Evolutionary conservation across 2,797 vertebrate species (phyloP).

Genomic region (Rhinichthys osculus): DNA sequence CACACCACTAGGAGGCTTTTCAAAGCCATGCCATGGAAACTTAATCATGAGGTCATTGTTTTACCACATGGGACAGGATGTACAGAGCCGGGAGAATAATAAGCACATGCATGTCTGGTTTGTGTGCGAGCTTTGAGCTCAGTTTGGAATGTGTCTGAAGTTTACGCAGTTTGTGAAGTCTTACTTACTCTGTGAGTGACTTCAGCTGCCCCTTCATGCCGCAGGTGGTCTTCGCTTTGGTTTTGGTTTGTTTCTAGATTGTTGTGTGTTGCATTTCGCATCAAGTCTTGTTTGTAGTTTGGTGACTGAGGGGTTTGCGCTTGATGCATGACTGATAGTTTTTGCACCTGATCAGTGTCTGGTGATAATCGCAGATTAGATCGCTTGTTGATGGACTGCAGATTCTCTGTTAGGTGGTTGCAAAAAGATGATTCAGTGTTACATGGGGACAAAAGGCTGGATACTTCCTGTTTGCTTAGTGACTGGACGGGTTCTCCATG

Average conservation of each 20-base stretch:
- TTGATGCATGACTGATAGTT: neutral
- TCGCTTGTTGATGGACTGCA: neutral
- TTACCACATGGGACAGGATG: constrained; percentile 44
- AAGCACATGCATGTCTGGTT: constrained; percentile 39
- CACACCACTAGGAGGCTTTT: constrained; percentile 50
- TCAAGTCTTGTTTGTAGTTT: neutral
- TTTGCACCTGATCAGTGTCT: constrained; percentile 7
- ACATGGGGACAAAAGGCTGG: neutral
- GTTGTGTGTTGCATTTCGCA: neutral
- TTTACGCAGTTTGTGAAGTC: constrained; percentile 32
- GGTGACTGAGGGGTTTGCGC: neutral
- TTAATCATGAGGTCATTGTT: constrained; percentile 56
- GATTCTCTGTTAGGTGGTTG: neutral
- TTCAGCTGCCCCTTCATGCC: constrained; percentile 53
- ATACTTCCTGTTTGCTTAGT: neutral
- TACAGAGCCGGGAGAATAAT: constrained; percentile 39
- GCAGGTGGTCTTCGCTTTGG: constrained; percentile 18
- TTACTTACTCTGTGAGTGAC: constrained; percentile 63
- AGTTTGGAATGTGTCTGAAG: constrained; percentile 35
- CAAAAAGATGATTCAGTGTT: neutral
- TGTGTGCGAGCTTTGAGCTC: constrained; percentile 35
- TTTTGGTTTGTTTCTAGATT: constrained; percentile 1
- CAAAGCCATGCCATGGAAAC: constrained; percentile 59
- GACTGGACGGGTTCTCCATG: neutral
- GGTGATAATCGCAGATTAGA: neutral